These are phyloP conservation scores for Drosophila quinaria DNA, from an alignment of 2,888 invertebrate genomes.

Conservation along the genomic window DNA sequence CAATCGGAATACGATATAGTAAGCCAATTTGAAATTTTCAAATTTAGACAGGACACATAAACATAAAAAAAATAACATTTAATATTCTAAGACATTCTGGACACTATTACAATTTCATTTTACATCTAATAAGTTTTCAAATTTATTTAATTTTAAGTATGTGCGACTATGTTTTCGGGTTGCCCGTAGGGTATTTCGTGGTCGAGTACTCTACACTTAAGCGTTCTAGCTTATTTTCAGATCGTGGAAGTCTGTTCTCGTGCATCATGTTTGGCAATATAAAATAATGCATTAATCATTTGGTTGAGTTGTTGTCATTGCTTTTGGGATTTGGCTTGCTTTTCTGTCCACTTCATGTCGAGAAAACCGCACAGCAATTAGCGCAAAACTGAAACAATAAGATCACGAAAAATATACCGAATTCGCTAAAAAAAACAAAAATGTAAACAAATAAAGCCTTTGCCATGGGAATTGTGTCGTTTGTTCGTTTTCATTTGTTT, in stretches of 20 bases:
- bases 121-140: too few species aligned
- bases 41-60: too few species aligned
- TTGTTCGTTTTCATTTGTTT: constrained; percentile 56
- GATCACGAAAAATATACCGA: constrained; percentile 56
- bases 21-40: too few species aligned
- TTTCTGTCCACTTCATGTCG: constrained; percentile 29
- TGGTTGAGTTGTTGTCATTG: constrained; percentile 27
- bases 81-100: too few species aligned
- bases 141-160: too few species aligned
- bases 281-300: constrained; percentile 66
- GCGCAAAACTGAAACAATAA: constrained; percentile 72
- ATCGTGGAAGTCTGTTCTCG: constrained; percentile 21
- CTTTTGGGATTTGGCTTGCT: constrained; percentile 12
- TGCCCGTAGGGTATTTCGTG: background rate
- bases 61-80: too few species aligned
- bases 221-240: background rate
- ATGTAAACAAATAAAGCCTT: constrained; percentile 35
- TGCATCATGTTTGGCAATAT: constrained; percentile 55
- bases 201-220: background rate
- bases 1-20: too few species aligned
- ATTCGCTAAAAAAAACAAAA: constrained; percentile 42
- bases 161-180: background rate
- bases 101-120: too few species aligned
- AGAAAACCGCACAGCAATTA: constrained; percentile 63
- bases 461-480: constrained; percentile 74